Percentiles rank a stretch among this genome's conserved stretches.
phyloP scores from a whole-genome alignment of 2,888 invertebrate species.

The Mesoligia furuncula region DNA sequence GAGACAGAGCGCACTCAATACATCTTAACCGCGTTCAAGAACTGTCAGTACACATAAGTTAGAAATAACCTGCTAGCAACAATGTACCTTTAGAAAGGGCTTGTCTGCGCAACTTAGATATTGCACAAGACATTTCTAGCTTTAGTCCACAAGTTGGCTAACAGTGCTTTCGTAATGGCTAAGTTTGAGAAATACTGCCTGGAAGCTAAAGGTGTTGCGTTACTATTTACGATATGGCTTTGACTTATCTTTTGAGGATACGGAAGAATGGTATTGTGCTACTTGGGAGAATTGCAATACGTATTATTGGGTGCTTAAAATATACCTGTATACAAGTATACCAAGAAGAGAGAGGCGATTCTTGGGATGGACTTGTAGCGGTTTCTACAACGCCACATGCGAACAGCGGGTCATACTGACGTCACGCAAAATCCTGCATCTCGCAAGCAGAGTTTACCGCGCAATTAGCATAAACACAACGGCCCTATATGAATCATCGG shows the following conservation, averaged over 20 bases:
- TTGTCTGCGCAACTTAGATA: conserved; percentile 22
- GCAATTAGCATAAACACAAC: too few species aligned
- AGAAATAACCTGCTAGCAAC: not conserved
- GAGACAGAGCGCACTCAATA: not conserved
- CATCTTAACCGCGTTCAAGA: not conserved
- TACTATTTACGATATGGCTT: conserved; percentile 37
- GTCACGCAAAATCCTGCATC: too few species aligned
- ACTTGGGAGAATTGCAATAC: not conserved
- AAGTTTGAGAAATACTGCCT: conserved; percentile 27
- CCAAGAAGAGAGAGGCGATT: not conserved
- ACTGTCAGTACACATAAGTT: not conserved
- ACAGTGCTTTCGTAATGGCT: conserved; percentile 48
- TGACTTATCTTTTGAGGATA: conserved; percentile 38
- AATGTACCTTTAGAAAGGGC: conserved; percentile 40
- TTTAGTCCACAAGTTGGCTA: conserved; percentile 28
- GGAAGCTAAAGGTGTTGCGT: conserved; percentile 24
- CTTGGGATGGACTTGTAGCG: not conserved
- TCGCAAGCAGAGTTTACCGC: too few species aligned
- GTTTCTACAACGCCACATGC: too few species aligned
- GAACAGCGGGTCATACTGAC: too few species aligned
- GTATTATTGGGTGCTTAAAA: not conserved
- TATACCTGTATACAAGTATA: not conserved
- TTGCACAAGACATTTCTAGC: conserved; percentile 51
- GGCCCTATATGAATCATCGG: too few species aligned
- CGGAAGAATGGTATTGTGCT: conserved; percentile 22